Base-by-base conservation (phyloP, 2,113 vertebrate genomes). In the Spea bombifrons region DNA sequence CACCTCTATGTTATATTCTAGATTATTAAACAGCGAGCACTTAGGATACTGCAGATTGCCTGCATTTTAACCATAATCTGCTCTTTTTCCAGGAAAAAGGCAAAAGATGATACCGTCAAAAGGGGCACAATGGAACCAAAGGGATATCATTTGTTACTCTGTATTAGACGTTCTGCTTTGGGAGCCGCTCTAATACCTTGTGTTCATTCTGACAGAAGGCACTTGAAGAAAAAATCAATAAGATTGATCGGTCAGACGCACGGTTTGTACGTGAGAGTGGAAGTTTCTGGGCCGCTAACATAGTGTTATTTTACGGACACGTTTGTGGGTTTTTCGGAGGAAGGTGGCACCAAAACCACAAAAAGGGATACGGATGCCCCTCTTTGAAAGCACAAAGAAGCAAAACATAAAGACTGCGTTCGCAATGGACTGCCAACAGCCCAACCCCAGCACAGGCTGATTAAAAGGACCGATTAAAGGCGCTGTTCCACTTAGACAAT, bases 121-220 rank as follows among this genome's bases (percentile, higher is more conserved):
- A 44, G 45, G 71, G 55, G 52, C 9, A 71, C 7, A 75, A 52
- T 73, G 16, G 75, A 59, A 73, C 12, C 4, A 63, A 69, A 84
- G 79, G 63, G 49, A 55, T 16, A 0, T 30, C 44, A 30, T 63
- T 66, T 76, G 75, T 73, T 79, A 17, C 70, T 53, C 65, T 48
- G 74, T 76, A 81, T 76, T 1, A 16, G 3, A 82, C 73, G 82
- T 67, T 44, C 71, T 85, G 76, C 9, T 79, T 75, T 82, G 74
- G 81, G 81, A 86, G 80, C 65, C 8, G 52, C 76, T 53, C 74
- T 50, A 81, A 81, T 49, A 75, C 72, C 76, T 59, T 75, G 83
- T 86, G 87, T 85, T 84, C 82, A n/a, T 86, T 89, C 83, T 84
- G 82, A 91, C 88, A 88, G 84, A 88, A 82, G 78, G 74, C 78